Evolutionary conservation across 2,888 invertebrate genomes (phyloP).

Genomic region (Teleiodes luculella): DNA sequence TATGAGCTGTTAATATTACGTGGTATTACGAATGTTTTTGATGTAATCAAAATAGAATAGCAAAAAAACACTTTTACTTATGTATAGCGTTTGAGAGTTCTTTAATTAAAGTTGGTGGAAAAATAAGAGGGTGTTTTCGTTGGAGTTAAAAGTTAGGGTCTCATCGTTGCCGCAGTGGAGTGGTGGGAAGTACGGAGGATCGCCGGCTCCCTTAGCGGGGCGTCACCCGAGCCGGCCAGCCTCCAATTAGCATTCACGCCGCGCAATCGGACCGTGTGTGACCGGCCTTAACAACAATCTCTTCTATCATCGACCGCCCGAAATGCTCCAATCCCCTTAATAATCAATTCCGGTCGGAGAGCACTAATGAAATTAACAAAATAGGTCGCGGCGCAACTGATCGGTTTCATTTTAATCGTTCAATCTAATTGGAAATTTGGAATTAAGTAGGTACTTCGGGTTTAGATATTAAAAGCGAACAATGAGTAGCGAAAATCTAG

Average conservation of each 20-base stretch:
- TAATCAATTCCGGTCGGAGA: conserved; percentile 4
- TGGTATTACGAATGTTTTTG: too few species aligned
- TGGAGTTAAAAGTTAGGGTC: conserved; percentile 25
- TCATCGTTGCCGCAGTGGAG: conserved; percentile 21
- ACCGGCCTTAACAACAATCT: conserved; percentile 35
- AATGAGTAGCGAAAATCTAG: too few species aligned
- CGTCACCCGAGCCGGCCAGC: not conserved
- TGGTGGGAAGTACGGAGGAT: conserved; percentile 13
- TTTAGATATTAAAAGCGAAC: too few species aligned
- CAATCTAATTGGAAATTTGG: not conserved
- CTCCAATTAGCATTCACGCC: conserved; percentile 40
- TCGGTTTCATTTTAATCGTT: conserved; percentile 4
- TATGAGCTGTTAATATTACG: too few species aligned
- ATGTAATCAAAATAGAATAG: too few species aligned
- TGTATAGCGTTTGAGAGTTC: conserved; percentile 24
- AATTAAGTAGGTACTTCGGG: not conserved
- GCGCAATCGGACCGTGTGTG: conserved; percentile 45
- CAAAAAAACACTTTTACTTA: conserved; percentile 21
- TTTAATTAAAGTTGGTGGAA: conserved; percentile 25
- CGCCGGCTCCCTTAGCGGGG: not conserved
- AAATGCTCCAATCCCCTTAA: conserved; percentile 8
- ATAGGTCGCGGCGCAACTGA: conserved; percentile 1
- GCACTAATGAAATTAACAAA: conserved; percentile 12
- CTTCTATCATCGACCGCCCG: conserved; percentile 29
- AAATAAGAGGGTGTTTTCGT: conserved; percentile 22